These are phyloP conservation scores for Phymatocera aterrima DNA, from an alignment of 2,888 invertebrate species.

Conservation along the genomic window DNA sequence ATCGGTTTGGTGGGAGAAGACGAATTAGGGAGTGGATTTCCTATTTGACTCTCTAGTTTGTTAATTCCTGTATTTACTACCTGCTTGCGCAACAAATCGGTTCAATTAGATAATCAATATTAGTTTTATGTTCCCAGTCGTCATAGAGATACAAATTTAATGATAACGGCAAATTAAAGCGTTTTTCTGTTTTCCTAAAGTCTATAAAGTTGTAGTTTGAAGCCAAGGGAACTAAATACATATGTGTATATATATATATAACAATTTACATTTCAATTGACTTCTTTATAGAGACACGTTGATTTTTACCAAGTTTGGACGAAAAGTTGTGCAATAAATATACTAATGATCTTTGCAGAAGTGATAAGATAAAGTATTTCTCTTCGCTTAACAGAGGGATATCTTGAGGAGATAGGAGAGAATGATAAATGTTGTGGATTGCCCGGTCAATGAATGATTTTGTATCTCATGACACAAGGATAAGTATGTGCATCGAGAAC, in stretches of 20 bases:
- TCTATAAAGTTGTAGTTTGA: neutral
- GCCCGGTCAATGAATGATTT: constrained; percentile 6
- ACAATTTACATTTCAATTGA: neutral
- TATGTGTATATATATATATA: neutral
- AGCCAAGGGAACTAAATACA: constrained; percentile 27
- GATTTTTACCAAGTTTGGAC: neutral
- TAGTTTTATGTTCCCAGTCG: neutral
- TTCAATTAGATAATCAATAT: constrained; percentile 29
- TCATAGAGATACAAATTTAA: constrained; percentile 7
- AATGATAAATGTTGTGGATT: neutral
- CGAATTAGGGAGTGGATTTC: neutral
- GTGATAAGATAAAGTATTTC: neutral
- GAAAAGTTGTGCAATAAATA: neutral
- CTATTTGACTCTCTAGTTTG: neutral
- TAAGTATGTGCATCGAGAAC: neutral
- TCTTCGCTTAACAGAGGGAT: neutral
- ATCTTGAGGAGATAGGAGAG: neutral
- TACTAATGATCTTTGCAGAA: neutral
- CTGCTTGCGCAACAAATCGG: neutral
- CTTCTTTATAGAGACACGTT: neutral
- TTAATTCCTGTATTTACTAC: constrained; percentile 16
- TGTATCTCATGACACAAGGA: neutral
- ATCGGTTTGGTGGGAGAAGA: constrained; percentile 16
- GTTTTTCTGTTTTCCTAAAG: neutral
- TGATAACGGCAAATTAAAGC: neutral